Conservation (phyloP, 2,888 invertebrate genomes). For the Ischnura elegans region DNA sequence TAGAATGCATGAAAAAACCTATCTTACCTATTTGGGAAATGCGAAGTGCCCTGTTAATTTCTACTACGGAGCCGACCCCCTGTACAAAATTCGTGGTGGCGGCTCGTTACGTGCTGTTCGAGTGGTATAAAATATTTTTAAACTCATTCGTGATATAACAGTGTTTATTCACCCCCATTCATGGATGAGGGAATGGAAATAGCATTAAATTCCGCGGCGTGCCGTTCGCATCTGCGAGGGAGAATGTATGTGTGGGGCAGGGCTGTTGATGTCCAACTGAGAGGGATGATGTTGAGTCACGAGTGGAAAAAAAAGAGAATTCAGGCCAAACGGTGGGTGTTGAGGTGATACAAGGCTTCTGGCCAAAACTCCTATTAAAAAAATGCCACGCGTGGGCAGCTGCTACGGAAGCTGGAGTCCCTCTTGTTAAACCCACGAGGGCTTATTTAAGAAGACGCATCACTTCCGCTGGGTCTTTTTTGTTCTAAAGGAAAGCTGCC, state of each 20-base stretch:
- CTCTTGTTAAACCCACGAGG: too few species aligned
- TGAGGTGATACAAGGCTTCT: neutral
- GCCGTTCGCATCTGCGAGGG: neutral
- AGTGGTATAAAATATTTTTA: neutral
- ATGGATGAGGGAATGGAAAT: neutral
- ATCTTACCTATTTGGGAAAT: too few species aligned
- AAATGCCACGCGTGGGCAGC: neutral
- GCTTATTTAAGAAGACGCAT: too few species aligned
- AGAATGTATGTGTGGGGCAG: neutral
- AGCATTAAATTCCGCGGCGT: neutral
- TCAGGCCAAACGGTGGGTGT: constrained; percentile 22
- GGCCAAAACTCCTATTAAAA: neutral
- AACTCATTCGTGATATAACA: neutral
- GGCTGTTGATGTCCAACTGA: neutral
- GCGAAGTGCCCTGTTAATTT: too few species aligned
- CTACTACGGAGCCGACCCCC: too few species aligned
- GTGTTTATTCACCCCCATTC: neutral
- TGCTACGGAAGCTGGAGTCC: neutral
- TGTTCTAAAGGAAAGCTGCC: too few species aligned
- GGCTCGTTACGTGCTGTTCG: too few species aligned
- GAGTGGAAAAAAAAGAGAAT: neutral
- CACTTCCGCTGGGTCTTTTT: too few species aligned
- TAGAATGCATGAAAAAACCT: too few species aligned
- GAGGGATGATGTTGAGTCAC: neutral
- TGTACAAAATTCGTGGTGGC: too few species aligned